Conservation (phyloP, 2,113 vertebrate genomes). For the Picathartes gymnocephalus region DNA sequence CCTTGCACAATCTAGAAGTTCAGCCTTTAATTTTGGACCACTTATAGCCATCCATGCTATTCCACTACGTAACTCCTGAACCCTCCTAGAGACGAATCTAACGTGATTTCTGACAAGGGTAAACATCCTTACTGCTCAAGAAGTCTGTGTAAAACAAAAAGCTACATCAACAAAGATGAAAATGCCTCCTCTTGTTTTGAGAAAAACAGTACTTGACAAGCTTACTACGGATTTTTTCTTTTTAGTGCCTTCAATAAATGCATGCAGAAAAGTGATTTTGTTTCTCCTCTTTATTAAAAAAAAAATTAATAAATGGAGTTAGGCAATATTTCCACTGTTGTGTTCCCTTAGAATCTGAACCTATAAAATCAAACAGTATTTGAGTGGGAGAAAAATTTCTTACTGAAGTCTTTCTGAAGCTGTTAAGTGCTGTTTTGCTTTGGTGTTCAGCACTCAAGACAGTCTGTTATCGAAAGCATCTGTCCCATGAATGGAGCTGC, state of each 20-base stretch:
- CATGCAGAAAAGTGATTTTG: conserved; percentile 39
- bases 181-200: conserved; percentile 68
- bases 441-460: conserved; percentile 31
- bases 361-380: conserved; percentile 27
- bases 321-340: conserved; percentile 18
- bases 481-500: background rate
- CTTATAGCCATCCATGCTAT: conserved; percentile 59
- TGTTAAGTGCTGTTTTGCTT: conserved; percentile 4
- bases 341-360: conserved; percentile 21
- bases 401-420: conserved; percentile 7
- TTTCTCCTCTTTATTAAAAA: background rate
- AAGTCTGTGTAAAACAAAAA: conserved; percentile 54
- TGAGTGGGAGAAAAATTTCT: background rate
- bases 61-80: conserved; percentile 56
- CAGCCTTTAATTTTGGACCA: conserved; percentile 71
- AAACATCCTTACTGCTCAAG: conserved; percentile 46
- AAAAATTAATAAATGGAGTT: background rate
- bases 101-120: conserved; percentile 65
- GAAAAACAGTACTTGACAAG: conserved; percentile 56
- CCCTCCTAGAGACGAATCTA: conserved; percentile 59
- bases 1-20: conserved; percentile 67
- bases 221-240: conserved; percentile 1
- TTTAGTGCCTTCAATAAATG: conserved; percentile 56
- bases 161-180: conserved; percentile 66
- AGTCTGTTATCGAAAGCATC: background rate